Base-by-base conservation (phyloP, 1,140 invertebrate genomes). In the Drosophila eugracilis region DNA sequence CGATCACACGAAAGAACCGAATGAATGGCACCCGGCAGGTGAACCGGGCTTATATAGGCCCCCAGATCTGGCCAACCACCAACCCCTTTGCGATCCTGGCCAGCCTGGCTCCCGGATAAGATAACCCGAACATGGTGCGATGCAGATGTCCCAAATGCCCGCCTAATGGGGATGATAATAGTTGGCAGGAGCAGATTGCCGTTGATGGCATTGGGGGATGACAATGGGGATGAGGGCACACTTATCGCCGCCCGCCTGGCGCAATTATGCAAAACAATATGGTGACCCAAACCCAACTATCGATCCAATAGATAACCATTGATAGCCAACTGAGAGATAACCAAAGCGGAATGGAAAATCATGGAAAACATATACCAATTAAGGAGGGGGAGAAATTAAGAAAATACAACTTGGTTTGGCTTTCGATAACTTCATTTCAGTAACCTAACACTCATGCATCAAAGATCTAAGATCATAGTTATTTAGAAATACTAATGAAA, bases 241-340 rank as follows among this genome's bases (percentile, higher is more conserved):
- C 63, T 80, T 79, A 73, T 83, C 73, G 37, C 32, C 49, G 48
- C 17, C 32, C 45, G 69, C 71, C 62, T 53, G 79, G 52, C 59
- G 47, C 60, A 88, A 67, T 86, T 86, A 86, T 81, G 78, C 73
- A 88, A 81, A 86, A 81, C 81, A 86, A 86, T 81, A 86, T 86
- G 83, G 81, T 80, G 83, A 60, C 59, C 44, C 48, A 32, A 32
- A 60, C 59, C 44, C 48, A 32, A 32, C 73, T 81, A 86, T 86
- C 83, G 81, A 86, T 86, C 81, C 73, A 75, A 26, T 48, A 53
- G 65, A 75, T 75, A 69, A 66, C 34, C 39, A 37, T 5, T 34
- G 52, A 44, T 62, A 62, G 28, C 36, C 53, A 19, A 21, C n/a
- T 6, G 3, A 0, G 10, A 63, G 58, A 74, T 60, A 49, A 41